Percentiles rank a stretch among this genome's conserved stretches.
Conservation (phyloP, 2,888 invertebrate genomes). For the Aleiodes alternator region DNA sequence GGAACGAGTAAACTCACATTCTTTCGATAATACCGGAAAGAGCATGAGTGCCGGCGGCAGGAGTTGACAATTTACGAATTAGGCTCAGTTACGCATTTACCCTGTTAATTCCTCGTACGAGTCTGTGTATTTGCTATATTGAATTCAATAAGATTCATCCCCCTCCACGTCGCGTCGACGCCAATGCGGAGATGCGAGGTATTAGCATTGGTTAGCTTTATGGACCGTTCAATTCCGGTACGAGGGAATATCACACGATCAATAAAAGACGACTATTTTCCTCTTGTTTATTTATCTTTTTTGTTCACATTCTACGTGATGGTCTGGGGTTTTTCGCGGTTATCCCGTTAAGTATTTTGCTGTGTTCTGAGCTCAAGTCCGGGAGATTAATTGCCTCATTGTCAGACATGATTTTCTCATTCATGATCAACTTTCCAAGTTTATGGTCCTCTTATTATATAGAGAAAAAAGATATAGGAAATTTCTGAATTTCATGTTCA, state of each 20-base stretch:
- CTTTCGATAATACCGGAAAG: slow-evolving; percentile 52
- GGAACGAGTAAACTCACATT: slow-evolving; percentile 57
- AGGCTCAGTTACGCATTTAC: slow-evolving; percentile 75
- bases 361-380: slow-evolving; percentile 25
- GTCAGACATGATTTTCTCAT: not conserved
- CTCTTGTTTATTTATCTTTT: slow-evolving; percentile 15
- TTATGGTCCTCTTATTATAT: not conserved
- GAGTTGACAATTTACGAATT: slow-evolving; percentile 70
- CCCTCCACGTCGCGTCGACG: slow-evolving; percentile 60
- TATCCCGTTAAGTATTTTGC: slow-evolving; percentile 33
- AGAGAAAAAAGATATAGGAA: too few species aligned
- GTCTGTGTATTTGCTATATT: slow-evolving; percentile 17
- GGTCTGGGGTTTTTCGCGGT: not conserved
- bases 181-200: slow-evolving; percentile 73
- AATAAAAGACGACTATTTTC: slow-evolving; percentile 44
- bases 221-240: slow-evolving; percentile 78
- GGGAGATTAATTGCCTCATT: slow-evolving; percentile 38
- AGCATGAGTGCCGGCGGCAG: slow-evolving; percentile 65
- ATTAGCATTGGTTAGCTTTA: slow-evolving; percentile 81
- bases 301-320: not conserved
- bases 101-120: slow-evolving; percentile 39
- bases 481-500: too few species aligned
- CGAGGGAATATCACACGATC: slow-evolving; percentile 58
- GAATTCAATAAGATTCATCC: slow-evolving; percentile 22
- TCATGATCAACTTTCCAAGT: not conserved